Conservation (phyloP, 1,140 invertebrate species). For the Ostrea edulis region DNA sequence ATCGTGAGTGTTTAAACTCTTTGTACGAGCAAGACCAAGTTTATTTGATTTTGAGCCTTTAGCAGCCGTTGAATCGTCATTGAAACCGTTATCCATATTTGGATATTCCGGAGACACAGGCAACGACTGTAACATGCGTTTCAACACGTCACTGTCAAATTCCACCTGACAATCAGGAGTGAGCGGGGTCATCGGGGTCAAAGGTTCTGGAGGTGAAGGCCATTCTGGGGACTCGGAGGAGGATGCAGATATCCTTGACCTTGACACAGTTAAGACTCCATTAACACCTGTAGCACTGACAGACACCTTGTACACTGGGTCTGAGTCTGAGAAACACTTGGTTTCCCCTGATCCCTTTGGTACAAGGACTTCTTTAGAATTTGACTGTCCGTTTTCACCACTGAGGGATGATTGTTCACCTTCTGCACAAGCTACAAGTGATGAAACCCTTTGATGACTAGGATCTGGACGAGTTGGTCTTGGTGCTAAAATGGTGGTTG, state of each 20-base stretch:
- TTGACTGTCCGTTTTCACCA: neutral
- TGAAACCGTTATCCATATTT: slow-evolving; percentile 58
- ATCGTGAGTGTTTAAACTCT: slow-evolving; percentile 38
- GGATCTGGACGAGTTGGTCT: slow-evolving; percentile 55
- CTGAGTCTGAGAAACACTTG: neutral
- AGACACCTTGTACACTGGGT: neutral
- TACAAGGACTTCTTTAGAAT: neutral
- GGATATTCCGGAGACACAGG: slow-evolving; percentile 79
- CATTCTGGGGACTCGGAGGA: slow-evolving; percentile 77
- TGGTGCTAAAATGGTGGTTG: slow-evolving; percentile 57
- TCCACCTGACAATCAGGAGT: slow-evolving; percentile 71
- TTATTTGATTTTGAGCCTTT: neutral
- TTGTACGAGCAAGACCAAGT: neutral
- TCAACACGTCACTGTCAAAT: slow-evolving; percentile 91
- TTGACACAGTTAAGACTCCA: neutral
- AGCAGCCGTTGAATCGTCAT: neutral
- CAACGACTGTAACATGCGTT: slow-evolving; percentile 96
- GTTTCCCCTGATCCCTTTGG: too few relatives aligned
- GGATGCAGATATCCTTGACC: slow-evolving; percentile 56
- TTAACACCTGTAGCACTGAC: slow-evolving; percentile 3
- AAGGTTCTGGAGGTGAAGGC: slow-evolving; percentile 77
- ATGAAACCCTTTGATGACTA: slow-evolving; percentile 40
- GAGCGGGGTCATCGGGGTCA: slow-evolving; percentile 70
- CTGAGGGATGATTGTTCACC: neutral
- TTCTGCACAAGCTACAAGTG: neutral